These are phyloP conservation scores for Drosophila paulistorum DNA, from an alignment of 1,140 invertebrate species.

Conservation along the genomic window DNA sequence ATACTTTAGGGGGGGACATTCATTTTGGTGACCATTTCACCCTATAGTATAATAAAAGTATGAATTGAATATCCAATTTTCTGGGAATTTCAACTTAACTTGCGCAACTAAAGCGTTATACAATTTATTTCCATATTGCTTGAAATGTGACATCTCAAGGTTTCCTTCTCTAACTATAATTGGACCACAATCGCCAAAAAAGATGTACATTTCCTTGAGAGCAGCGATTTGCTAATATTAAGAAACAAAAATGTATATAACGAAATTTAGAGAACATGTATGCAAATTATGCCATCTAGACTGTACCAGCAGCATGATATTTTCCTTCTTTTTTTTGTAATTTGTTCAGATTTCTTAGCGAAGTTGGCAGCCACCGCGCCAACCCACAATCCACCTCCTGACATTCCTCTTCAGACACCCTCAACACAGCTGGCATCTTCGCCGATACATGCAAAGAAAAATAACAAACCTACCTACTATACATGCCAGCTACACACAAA, in stretches of 20 bases:
- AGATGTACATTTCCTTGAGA: not conserved
- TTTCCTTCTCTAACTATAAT: not conserved
- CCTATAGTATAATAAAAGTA: no score
- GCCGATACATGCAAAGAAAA: slow-evolving; percentile 28
- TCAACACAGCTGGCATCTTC: not conserved
- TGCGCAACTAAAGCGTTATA: no score
- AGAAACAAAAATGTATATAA: not conserved
- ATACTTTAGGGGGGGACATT: no score
- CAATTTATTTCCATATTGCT: no score
- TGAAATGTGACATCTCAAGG: no score
- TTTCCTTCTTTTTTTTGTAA: not conserved
- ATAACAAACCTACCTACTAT: slow-evolving; percentile 30
- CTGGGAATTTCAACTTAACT: no score
- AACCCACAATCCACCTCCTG: not conserved
- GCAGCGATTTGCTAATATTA: not conserved
- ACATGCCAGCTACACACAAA: slow-evolving; percentile 9
- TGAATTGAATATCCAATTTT: no score
- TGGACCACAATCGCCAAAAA: not conserved
- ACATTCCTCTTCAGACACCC: not conserved
- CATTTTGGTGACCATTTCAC: no score
- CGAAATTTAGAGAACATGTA: not conserved
- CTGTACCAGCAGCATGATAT: slow-evolving; percentile 1
- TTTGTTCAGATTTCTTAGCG: slow-evolving; percentile 2
- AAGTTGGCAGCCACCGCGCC: not conserved
- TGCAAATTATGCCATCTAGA: slow-evolving; percentile 5